Base-by-base conservation (phyloP, 2,797 vertebrate species). In the Sebastiscus albofasciatus region DNA sequence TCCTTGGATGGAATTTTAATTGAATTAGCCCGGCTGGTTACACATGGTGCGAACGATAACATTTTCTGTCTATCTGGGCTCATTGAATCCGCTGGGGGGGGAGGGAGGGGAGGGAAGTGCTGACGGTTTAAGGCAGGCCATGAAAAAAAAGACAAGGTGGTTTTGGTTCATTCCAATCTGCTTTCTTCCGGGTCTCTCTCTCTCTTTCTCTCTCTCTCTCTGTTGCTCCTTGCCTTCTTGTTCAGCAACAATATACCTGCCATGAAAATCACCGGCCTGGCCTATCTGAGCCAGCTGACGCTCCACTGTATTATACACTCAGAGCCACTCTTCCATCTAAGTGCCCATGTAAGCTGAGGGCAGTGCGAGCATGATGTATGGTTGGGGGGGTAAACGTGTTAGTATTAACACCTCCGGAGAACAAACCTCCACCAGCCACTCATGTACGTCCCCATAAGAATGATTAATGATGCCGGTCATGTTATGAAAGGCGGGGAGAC, bases 21-120 rank as follows among this genome's bases (percentile, higher is more conserved):
- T 96, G 92, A 96, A 95, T 95, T 96, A 95, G 92, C 87, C 89
- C 65, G 93, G 91, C 84, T 93, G 91, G 92, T 93, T 95, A 93
- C 94, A 94, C 94, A 94, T 94, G 94, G 93, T 90, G 90, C 74
- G 73, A 92, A 92, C 89, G 94, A 95, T 94, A 95, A 94, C 92
- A 91, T 92, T 94, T 95, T 93, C 91, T 93, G 93, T 94, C 93
- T 92, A 92, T 94, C 89, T 87, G 84, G 92, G 79, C 89, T 93
- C 90, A 91, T 86, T 94, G 91, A 92, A 88, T 90, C 84, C 12
- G 10, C 79, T 72, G 59, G 64, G 64, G 59, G 60, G n/a, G 9
- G 9, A 20, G 52, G 29, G 59, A 39, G 9, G 73, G 8, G 73
- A 27, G 34, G 60, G 80, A 49, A 60, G 80, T 86, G 92, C 88